Conservation (phyloP, 2,797 vertebrate species). For the Channa striata region DNA sequence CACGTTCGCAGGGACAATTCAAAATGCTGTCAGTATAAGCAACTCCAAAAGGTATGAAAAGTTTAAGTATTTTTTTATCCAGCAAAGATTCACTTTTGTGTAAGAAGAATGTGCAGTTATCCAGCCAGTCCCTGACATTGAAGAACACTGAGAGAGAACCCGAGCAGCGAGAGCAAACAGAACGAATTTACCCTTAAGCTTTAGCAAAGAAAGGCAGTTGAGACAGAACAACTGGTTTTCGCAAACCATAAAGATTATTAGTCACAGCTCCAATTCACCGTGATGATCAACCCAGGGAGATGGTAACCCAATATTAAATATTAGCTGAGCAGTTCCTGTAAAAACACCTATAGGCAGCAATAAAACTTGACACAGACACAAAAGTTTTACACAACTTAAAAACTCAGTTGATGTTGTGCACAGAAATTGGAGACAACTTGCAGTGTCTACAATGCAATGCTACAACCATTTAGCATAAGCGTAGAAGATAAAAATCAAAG, state of each 20-base stretch:
- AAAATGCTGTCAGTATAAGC: neutral
- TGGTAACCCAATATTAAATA: slow-evolving; percentile 8
- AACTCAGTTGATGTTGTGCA: neutral
- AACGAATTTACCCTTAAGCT: neutral
- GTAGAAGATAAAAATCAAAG: neutral
- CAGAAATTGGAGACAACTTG: too few species aligned
- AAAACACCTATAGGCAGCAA: neutral
- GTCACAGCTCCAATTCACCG: slow-evolving; percentile 3
- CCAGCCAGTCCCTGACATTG: neutral
- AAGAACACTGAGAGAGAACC: neutral
- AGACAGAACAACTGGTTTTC: neutral
- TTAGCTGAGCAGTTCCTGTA: neutral
- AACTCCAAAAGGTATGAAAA: neutral
- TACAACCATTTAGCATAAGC: neutral
- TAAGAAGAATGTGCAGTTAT: neutral
- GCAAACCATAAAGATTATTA: neutral
- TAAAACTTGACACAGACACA: neutral
- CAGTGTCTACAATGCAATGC: neutral
- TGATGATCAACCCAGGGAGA: neutral
- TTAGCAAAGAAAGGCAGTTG: neutral
- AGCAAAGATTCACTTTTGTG: neutral
- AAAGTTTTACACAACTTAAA: neutral
- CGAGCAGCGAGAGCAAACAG: neutral
- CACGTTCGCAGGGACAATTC: neutral
- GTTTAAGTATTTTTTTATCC: too few species aligned